Conservation (phyloP, 2,888 invertebrate genomes). For the Schizaphis graminum region DNA sequence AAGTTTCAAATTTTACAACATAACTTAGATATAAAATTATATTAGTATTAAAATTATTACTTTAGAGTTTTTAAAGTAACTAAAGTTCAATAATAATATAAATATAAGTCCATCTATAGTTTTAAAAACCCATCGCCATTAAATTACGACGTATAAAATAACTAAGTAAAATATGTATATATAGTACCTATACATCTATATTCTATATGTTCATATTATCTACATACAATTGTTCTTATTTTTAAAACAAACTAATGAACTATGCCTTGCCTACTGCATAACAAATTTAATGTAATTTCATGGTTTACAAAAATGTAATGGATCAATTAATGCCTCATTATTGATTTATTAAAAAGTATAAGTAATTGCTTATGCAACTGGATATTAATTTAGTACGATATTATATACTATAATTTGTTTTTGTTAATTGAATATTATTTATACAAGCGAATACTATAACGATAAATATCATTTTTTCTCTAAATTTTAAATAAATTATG, state of each 20-base stretch:
- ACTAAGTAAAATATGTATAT: background rate
- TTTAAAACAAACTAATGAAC: background rate
- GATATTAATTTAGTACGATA: background rate
- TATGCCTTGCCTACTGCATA: background rate
- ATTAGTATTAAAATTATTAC: background rate
- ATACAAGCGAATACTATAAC: background rate
- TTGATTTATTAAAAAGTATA: background rate
- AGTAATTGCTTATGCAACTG: background rate
- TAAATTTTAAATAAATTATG: background rate
- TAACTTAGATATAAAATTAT: background rate
- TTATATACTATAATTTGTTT: background rate
- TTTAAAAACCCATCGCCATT: background rate
- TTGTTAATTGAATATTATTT: background rate
- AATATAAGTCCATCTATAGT: background rate
- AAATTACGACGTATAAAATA: background rate
- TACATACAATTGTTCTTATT: background rate
- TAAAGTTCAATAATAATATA: background rate
- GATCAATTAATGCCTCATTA: background rate
- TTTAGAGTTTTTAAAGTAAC: background rate
- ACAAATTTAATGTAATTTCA: background rate
- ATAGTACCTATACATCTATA: no score
- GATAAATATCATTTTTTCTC: background rate
- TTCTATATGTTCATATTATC: no score
- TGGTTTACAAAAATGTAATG: background rate
- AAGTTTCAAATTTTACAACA: background rate